Conservation (phyloP, 1,140 invertebrate species). For the Hylaeus anthracinus region DNA sequence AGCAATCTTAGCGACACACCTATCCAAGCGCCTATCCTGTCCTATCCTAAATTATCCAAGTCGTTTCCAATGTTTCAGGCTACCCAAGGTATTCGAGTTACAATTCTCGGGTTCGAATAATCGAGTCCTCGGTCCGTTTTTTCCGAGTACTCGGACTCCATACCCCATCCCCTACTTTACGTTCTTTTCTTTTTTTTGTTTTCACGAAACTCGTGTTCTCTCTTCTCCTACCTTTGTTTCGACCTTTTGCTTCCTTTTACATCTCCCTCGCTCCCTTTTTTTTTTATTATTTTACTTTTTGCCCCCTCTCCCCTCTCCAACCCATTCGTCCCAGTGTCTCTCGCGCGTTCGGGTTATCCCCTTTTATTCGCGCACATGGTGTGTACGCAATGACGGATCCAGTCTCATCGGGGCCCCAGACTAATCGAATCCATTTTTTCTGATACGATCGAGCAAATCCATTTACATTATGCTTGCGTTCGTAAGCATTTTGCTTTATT, state of each 20-base stretch:
- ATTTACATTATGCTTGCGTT: too few species aligned
- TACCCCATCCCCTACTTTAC: neutral
- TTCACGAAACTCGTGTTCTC: constrained; percentile 3
- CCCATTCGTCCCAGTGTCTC: neutral
- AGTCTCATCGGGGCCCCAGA: too few species aligned
- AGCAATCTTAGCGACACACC: too few species aligned
- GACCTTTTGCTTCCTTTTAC: constrained; percentile 16
- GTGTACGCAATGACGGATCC: constrained; percentile 27
- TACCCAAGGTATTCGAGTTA: too few species aligned
- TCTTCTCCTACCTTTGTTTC: constrained; percentile 10
- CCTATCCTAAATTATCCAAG: too few species aligned
- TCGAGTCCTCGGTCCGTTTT: neutral
- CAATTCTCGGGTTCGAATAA: neutral
- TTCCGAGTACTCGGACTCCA: neutral
- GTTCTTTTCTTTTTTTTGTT: constrained; percentile 6
- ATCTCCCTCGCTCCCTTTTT: constrained; percentile 7
- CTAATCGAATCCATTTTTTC: too few species aligned
- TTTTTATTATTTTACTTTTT: constrained; percentile 6
- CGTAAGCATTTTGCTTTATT: too few species aligned
- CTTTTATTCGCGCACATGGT: constrained; percentile 33
- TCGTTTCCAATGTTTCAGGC: too few species aligned
- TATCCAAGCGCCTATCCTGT: too few species aligned
- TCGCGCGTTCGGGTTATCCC: neutral
- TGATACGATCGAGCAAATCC: too few species aligned
- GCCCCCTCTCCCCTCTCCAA: neutral